These are phyloP conservation scores for Meriones unguiculatus DNA, from an alignment of 2,113 vertebrate genomes.

Conservation along the genomic window DNA sequence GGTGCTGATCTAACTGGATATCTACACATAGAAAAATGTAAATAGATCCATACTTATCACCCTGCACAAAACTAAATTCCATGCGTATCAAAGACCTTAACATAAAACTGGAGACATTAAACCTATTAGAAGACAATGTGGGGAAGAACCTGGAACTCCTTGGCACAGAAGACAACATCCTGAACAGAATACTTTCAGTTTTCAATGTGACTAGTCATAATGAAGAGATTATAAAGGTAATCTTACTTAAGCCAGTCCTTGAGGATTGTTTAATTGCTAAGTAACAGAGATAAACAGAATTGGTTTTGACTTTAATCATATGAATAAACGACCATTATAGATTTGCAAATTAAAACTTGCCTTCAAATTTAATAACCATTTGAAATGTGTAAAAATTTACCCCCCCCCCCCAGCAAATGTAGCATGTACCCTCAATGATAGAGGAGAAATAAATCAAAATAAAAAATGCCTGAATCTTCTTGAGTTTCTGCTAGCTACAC, in stretches of 20 bases:
- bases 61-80: too few species aligned
- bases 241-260: conserved; percentile 32
- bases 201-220: conserved; percentile 7
- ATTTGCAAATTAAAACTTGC: background rate
- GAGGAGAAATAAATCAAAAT: background rate
- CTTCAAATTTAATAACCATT: background rate
- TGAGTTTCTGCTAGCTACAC: conserved; percentile 12
- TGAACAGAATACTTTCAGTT: background rate
- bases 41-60: too few species aligned
- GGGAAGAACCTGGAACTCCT: too few species aligned
- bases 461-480: background rate
- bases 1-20: too few species aligned
- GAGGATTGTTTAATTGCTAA: conserved; percentile 27
- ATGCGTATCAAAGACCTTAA: too few species aligned
- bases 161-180: too few species aligned
- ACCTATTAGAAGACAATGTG: too few species aligned
- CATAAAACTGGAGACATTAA: too few species aligned
- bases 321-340: background rate
- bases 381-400: background rate
- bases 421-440: background rate
- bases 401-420: background rate
- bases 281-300: background rate
- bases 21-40: too few species aligned
- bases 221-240: conserved; percentile 19
- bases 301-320: conserved; percentile 42